Conservation (phyloP, 2,113 vertebrate genomes). For the Cyanoderma ruficeps region DNA sequence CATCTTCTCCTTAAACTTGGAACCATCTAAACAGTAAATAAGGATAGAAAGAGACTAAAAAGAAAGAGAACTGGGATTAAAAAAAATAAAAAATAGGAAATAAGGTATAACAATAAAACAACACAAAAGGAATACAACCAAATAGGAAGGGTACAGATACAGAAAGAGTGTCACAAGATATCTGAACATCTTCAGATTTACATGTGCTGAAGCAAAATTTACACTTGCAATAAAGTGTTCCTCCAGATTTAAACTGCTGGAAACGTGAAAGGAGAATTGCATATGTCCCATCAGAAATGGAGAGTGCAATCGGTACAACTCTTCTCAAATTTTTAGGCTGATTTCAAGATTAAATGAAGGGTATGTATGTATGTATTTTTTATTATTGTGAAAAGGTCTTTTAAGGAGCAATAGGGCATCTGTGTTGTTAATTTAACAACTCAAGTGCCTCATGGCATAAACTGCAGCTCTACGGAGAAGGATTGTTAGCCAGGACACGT, state of each 20-base stretch:
- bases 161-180: background rate
- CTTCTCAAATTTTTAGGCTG: background rate
- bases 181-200: background rate
- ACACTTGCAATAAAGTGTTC: background rate
- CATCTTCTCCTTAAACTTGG: constrained; percentile 69
- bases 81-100: constrained; percentile 52
- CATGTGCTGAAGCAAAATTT: background rate
- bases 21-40: constrained; percentile 68
- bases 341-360: constrained; percentile 51
- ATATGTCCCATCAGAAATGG: background rate
- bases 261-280: background rate
- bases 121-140: constrained; percentile 1
- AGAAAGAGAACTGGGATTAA: constrained; percentile 67
- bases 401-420: background rate
- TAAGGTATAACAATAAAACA: constrained; percentile 14
- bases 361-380: background rate
- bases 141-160: background rate
- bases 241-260: constrained; percentile 15
- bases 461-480: background rate
- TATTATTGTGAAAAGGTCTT: background rate
- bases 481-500: background rate
- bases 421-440: background rate
- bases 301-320: background rate
- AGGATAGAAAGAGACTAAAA: constrained; percentile 72
- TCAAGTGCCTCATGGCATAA: background rate